Percentiles rank a stretch among this genome's conserved stretches.
Evolutionary conservation across 1,140 invertebrate species (phyloP).

Genomic region (Cotesia chilonis): DNA sequence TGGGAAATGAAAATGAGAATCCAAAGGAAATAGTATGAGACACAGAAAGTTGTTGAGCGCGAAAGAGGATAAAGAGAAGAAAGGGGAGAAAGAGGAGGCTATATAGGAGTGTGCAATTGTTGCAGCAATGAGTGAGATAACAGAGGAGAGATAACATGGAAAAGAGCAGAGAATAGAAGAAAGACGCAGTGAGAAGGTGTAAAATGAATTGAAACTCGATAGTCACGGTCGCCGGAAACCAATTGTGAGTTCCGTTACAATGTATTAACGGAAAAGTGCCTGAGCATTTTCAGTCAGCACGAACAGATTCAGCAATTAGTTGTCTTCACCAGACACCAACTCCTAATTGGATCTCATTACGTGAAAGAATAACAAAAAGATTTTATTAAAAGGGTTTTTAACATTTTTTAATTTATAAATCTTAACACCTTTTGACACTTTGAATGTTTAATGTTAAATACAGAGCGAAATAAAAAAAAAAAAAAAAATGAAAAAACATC

Average conservation of each 20-base stretch:
- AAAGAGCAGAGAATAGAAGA: background rate
- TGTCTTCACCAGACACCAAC: conserved; percentile 14
- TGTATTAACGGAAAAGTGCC: conserved; percentile 28
- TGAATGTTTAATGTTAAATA: too few relatives aligned
- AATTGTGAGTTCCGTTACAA: conserved; percentile 31
- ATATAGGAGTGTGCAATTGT: conserved; percentile 11
- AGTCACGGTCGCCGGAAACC: conserved; percentile 27
- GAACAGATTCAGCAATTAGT: conserved; percentile 30
- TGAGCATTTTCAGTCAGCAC: conserved; percentile 22
- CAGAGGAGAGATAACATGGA: background rate
- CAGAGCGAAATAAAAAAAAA: background rate
- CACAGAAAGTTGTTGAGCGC: conserved; percentile 25
- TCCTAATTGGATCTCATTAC: conserved; percentile 18
- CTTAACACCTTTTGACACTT: too few relatives aligned
- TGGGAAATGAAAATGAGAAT: conserved; percentile 17
- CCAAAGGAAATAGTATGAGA: conserved; percentile 35
- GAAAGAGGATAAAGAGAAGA: conserved; percentile 1
- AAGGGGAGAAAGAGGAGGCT: background rate
- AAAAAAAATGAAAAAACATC: background rate
- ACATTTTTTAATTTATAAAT: too few relatives aligned
- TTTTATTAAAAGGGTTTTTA: background rate
- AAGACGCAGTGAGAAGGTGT: background rate
- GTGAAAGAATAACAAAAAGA: background rate
- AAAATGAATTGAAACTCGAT: conserved; percentile 33
- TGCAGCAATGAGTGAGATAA: conserved; percentile 9